Conservation (phyloP, 2,113 vertebrate species). For the Marmota monax region DNA sequence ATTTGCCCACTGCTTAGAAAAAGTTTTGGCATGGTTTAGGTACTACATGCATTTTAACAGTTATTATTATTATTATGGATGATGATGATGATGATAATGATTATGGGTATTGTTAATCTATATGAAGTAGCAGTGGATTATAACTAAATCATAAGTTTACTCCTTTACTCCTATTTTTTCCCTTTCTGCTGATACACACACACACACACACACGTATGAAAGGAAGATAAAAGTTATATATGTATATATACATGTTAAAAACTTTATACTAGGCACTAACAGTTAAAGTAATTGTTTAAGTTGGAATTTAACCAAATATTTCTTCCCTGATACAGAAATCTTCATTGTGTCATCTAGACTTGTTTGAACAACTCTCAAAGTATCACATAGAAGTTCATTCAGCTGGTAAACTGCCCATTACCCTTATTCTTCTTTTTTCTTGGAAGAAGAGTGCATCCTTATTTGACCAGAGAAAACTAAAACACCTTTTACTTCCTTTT, state of each 20-base stretch:
- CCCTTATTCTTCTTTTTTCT: neutral
- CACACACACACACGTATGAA: too few relatives aligned
- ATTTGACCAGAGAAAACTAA: constrained; percentile 13
- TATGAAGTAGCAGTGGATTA: neutral
- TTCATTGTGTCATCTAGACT: neutral
- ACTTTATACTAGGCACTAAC: neutral
- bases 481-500: constrained; percentile 44
- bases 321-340: neutral
- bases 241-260: neutral
- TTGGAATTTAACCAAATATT: neutral
- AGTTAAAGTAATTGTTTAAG: neutral
- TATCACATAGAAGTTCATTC: neutral
- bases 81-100: neutral
- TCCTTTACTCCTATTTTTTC: neutral
- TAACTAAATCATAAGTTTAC: neutral
- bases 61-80: neutral
- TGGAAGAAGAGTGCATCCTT: constrained; percentile 23
- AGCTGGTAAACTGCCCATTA: constrained; percentile 25
- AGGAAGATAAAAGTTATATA: too few relatives aligned
- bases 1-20: neutral
- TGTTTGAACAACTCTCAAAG: neutral
- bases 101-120: neutral
- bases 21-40: neutral
- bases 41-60: neutral
- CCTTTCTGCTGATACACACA: neutral